Conservation (phyloP, 2,888 invertebrate genomes). For the Cheilosia scutellata region DNA sequence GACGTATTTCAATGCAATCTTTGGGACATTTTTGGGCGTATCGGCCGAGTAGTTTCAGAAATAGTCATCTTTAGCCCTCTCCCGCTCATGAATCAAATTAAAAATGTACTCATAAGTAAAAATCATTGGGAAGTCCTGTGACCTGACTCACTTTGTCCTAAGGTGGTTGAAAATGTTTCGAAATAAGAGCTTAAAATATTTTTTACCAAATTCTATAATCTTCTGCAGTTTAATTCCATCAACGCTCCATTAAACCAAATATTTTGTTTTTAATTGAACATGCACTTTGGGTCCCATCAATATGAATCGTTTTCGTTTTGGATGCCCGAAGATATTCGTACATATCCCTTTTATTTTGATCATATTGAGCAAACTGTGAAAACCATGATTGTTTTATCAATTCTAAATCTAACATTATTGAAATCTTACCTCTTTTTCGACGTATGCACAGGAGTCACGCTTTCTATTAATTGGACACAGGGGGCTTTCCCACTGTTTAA, state of each 20-base stretch:
- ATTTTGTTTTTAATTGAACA: constrained; percentile 78
- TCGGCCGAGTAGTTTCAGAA: too few species aligned
- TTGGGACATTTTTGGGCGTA: too few species aligned
- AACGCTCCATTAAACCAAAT: constrained; percentile 77
- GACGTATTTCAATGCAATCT: too few species aligned
- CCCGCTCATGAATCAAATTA: too few species aligned
- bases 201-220: neutral
- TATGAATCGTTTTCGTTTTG: constrained; percentile 79
- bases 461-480: neutral
- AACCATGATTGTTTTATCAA: neutral
- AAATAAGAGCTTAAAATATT: too few species aligned
- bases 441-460: constrained; percentile 75
- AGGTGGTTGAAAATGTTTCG: too few species aligned
- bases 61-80: too few species aligned
- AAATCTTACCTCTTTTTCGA: constrained; percentile 78
- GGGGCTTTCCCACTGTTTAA: constrained; percentile 75
- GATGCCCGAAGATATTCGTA: constrained; percentile 79
- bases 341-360: constrained; percentile 77
- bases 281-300: constrained; percentile 77
- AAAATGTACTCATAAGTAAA: too few species aligned
- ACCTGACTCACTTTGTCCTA: too few species aligned
- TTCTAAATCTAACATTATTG: neutral
- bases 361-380: constrained; percentile 79
- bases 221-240: neutral
- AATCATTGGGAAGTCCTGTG: too few species aligned